Evolutionary conservation across 2,113 vertebrate genomes (phyloP).

Genomic region (Rhinogobius similis): DNA sequence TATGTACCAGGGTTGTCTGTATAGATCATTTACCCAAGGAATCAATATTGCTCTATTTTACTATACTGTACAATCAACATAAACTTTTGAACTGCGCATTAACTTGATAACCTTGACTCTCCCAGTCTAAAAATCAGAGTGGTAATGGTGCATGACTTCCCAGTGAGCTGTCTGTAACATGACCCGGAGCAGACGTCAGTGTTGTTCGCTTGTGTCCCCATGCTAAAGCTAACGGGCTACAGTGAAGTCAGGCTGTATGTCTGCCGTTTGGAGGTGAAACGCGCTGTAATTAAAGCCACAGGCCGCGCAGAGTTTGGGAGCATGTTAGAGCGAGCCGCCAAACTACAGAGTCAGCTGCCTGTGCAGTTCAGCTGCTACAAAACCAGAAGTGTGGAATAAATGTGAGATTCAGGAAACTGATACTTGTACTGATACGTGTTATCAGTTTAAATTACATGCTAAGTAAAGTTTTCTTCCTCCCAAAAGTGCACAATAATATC

Average conservation of each 20-base stretch:
- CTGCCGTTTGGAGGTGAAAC: background rate
- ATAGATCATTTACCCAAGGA: background rate
- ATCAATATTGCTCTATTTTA: background rate
- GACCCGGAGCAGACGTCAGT: background rate
- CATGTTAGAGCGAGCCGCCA: slow-evolving; percentile 5
- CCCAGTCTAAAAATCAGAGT: background rate
- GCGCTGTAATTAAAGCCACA: slow-evolving; percentile 29
- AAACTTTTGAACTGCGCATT: background rate
- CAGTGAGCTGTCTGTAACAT: background rate
- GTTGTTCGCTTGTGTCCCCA: background rate
- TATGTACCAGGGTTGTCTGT: background rate
- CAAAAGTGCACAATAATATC: no score
- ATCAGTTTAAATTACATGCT: no score
- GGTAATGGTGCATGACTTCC: background rate
- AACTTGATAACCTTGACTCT: background rate
- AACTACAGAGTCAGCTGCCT: slow-evolving; percentile 53
- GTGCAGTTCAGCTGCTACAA: slow-evolving; percentile 21
- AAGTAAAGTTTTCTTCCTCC: no score
- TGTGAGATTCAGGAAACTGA: background rate
- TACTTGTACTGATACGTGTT: no score
- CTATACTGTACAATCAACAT: background rate
- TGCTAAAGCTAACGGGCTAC: background rate
- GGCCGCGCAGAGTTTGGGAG: slow-evolving; percentile 20
- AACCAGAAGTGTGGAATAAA: slow-evolving; percentile 37
- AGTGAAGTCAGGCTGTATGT: background rate